Conservation (phyloP, 2,888 invertebrate species). For the Charanyca ferruginea region DNA sequence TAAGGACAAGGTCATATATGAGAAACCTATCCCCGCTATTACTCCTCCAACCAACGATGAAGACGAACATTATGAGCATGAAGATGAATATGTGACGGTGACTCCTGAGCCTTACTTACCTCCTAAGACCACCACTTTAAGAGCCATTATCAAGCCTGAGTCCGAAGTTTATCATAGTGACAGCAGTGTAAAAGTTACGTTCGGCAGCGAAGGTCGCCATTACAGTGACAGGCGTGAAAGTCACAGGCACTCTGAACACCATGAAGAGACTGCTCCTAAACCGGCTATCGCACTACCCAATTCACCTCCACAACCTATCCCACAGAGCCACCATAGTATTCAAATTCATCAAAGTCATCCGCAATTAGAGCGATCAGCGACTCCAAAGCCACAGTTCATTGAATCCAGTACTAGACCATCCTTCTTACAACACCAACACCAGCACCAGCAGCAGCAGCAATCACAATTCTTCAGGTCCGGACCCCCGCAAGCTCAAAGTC, state of each 20-base stretch:
- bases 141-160: slow-evolving; percentile 96
- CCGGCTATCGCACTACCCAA: slow-evolving; percentile 91
- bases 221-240: slow-evolving; percentile 82
- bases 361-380: slow-evolving; percentile 77
- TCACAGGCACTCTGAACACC: slow-evolving; percentile 78
- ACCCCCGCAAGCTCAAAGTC: slow-evolving; percentile 82
- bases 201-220: slow-evolving; percentile 92
- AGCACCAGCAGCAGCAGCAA: slow-evolving; percentile 52
- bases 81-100: slow-evolving; percentile 90
- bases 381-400: slow-evolving; percentile 75
- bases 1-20: slow-evolving; percentile 94
- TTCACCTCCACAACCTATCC: slow-evolving; percentile 73
- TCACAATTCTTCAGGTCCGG: slow-evolving; percentile 76
- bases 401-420: slow-evolving; percentile 74
- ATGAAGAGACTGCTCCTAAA: slow-evolving; percentile 92
- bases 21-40: slow-evolving; percentile 95
- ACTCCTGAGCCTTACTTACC: slow-evolving; percentile 90
- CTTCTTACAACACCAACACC: slow-evolving; percentile 65
- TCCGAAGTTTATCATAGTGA: slow-evolving; percentile 96
- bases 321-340: slow-evolving; percentile 40
- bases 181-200: slow-evolving; percentile 95
- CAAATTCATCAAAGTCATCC: slow-evolving; percentile 66
- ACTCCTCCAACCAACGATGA: slow-evolving; percentile 93
- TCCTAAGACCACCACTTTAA: slow-evolving; percentile 94
- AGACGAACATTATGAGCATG: slow-evolving; percentile 85